Evolutionary conservation across 2,888 invertebrate genomes (phyloP), one percentile per base, ranked within the genome.

Genomic region (Erynnis tages): DNA sequence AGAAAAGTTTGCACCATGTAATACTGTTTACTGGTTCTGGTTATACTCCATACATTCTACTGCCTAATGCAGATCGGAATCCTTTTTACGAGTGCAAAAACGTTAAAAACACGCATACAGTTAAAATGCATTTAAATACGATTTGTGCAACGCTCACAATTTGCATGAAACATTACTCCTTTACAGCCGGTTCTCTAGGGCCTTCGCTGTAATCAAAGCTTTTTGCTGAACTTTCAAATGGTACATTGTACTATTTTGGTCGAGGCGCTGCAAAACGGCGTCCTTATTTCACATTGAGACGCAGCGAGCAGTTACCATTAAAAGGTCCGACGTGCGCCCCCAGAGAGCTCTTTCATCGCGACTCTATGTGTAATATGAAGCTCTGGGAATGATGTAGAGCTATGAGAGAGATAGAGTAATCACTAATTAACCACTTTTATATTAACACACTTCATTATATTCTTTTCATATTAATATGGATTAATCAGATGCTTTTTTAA

Each of bases 291-390:
- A 69, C 74, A 77, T 81, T 77, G 69, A 76, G 73, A 67, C 54
- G 61, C 68, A 71, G 71, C 67, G 71, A 76, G 73, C 76, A 79
- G 76, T 79, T 78, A 70, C 77, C 69, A 76, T 83, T 81, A 79
- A 81, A 82, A 77, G 79, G 78, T 73, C 78, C 73, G 73, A 74
- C 79, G 73, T 79, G 79, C 76, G 78, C 76, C 82, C 73, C 74
- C 57, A 57, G 79, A 80, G 82, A 74, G 73, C 72, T 73, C 76
- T 82, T 81, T 83, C 80, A 83, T 65, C 71, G 69, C 62, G 67
- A 67, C 67, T 67, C 66, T 66, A 63, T 71, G 71, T 74, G 69
- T 66, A 65, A 57, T 57, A 61, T 57, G 54, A 58, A 59, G 29
- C 30, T 35, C 53, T 34, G 16, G 37, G 41, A 34, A 49, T 13